A percentile compares a stretch with the other conserved stretches of the same genome.
Evolutionary conservation across 2,113 vertebrate species (phyloP).

Genomic region (Myiagra hebetior): DNA sequence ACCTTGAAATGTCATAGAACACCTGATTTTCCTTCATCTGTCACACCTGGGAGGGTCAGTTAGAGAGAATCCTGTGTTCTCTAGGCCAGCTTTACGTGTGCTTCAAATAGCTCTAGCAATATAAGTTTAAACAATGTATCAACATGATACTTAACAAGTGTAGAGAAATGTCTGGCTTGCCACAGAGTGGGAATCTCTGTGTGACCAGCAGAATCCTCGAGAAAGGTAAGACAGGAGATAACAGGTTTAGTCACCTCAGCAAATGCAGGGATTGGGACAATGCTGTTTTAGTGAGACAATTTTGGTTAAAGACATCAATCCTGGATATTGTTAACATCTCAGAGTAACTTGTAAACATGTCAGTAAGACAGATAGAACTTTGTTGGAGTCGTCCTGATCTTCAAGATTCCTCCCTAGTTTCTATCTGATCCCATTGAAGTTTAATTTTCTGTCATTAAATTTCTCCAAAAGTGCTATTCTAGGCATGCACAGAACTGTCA

Average conservation of each 20-base stretch:
- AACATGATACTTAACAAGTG: not conserved
- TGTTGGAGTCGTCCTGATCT: not conserved
- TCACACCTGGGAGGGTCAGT: not conserved
- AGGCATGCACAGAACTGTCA: not conserved
- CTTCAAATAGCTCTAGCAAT: not conserved
- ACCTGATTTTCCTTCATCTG: not conserved
- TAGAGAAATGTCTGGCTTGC: not conserved
- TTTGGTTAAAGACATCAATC: not conserved
- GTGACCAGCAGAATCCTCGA: not conserved
- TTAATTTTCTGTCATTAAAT: not conserved
- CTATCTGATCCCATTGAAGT: not conserved
- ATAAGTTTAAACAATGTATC: not conserved
- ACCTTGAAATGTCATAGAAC: not conserved
- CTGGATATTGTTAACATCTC: not conserved
- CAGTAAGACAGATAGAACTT: not conserved
- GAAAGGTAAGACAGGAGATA: not conserved
- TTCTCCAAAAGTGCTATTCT: not conserved
- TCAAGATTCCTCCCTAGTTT: not conserved
- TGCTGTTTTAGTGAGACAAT: fast-evolving
- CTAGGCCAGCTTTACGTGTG: not conserved
- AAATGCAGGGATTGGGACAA: not conserved
- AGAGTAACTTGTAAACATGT: too few species aligned
- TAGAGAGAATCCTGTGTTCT: not conserved
- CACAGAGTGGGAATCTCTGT: not conserved
- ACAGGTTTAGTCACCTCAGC: not conserved